Evolutionary conservation across 2,888 invertebrate genomes (phyloP), one percentile per base, ranked within the genome.

Genomic region (Drosophila nigricruria): DNA sequence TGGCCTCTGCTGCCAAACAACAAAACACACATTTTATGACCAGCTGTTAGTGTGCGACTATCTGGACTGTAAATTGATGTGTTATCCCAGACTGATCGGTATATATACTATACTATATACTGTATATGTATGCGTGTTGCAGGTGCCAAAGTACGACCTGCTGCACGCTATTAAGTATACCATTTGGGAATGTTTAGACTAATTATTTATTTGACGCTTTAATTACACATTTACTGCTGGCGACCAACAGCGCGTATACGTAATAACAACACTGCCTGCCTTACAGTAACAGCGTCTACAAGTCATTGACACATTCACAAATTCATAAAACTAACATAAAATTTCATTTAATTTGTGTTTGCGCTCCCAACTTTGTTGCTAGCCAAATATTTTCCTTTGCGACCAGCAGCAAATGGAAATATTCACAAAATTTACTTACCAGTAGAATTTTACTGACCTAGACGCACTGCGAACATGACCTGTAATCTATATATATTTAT

Each of bases 141-240:
- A 47, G 65, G 65, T 56, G 32, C 32, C 38, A n/a, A 16, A 54
- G 53, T 53, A 43, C 65, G 38, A 14, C n/a, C 30, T 32, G 58
- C 23, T 50, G 40, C 62, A 58, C 40, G 40, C 62, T 18, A 74
- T 42, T 64, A 16, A 6, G 36, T 64, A 36, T 45, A 27, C 14
- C 65, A 18, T 56, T 57, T 63, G 42, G 50, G 45, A 71, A 72
- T 76, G 73, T 57, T 69, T 69, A 58, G 65, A 27, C 77, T 79
- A 81, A 77, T 84, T 88, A 85, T 88, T 85, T 88, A 71, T 84
- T 85, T 85, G 83, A 69, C 82, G 79, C 72, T 77, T 81, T 88
- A 88, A 86, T 88, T 86, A 77, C 78, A 70, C 72, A 70, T 83
- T 83, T 88, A 82, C 86, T 82, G 78, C 68, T 38, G 30, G 65